These are phyloP conservation scores for Nebria salina DNA, from an alignment of 2,888 invertebrate species.

Conservation along the genomic window DNA sequence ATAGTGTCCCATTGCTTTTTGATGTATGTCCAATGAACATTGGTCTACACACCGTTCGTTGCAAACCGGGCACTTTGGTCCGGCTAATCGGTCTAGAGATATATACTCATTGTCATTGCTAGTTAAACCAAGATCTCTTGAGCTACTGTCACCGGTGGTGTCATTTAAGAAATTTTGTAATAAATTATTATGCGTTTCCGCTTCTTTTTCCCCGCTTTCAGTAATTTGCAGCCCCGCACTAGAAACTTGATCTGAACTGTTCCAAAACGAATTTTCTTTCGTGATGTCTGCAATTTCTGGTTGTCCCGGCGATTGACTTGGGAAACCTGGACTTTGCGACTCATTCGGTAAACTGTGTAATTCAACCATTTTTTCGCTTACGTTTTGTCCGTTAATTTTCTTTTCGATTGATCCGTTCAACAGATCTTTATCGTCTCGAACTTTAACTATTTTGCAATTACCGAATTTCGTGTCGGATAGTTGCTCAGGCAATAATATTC, in stretches of 20 bases:
- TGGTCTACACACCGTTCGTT: constrained; percentile 33
- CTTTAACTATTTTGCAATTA: neutral
- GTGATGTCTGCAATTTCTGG: constrained; percentile 24
- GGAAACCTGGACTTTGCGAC: constrained; percentile 42
- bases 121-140: constrained; percentile 60
- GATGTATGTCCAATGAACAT: constrained; percentile 26
- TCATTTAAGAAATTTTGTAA: constrained; percentile 54
- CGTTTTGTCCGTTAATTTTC: neutral
- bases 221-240: constrained; percentile 11
- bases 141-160: constrained; percentile 46
- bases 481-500: constrained; percentile 42
- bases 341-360: constrained; percentile 37
- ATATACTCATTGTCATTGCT: constrained; percentile 61
- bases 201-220: constrained; percentile 45
- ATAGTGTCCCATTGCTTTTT: constrained; percentile 40
- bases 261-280: constrained; percentile 30
- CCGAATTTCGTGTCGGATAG: constrained; percentile 13
- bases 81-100: constrained; percentile 58
- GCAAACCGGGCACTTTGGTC: constrained; percentile 35
- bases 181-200: constrained; percentile 52
- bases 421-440: neutral
- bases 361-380: constrained; percentile 34
- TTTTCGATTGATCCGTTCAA: neutral
- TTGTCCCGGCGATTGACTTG: constrained; percentile 28
- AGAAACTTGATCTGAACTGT: constrained; percentile 10